phyloP scores from a whole-genome alignment of 2,888 invertebrate species.

The Leuctra nigra region DNA sequence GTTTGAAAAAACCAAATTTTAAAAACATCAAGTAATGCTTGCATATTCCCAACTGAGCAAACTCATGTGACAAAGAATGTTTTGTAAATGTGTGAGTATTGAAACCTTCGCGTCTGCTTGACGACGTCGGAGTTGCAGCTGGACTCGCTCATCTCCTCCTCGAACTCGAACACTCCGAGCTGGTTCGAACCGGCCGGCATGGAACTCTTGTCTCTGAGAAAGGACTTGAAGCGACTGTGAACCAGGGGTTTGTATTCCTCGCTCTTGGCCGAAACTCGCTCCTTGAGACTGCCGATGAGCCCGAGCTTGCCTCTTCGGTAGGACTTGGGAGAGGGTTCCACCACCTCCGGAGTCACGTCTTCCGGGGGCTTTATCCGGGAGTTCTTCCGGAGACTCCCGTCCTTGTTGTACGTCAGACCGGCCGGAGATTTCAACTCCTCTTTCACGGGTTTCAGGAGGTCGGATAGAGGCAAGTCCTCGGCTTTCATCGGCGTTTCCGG shows the following conservation, averaged over 20 bases:
- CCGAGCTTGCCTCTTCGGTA: neutral
- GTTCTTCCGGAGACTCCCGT: neutral
- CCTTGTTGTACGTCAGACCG: neutral
- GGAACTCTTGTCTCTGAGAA: neutral
- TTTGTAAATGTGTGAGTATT: too few species aligned
- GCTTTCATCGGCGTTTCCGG: too few species aligned
- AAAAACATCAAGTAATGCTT: too few species aligned
- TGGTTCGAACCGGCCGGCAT: neutral
- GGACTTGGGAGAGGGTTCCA: constrained; percentile 42
- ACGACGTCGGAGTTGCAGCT: too few species aligned
- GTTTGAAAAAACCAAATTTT: too few species aligned
- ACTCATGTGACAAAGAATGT: too few species aligned
- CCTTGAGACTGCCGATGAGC: neutral
- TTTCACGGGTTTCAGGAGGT: too few species aligned
- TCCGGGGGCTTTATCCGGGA: too few species aligned
- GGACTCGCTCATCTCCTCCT: neutral
- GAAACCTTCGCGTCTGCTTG: too few species aligned
- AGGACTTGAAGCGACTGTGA: neutral
- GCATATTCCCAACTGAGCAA: too few species aligned
- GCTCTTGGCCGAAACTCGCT: neutral
- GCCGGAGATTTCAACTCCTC: neutral
- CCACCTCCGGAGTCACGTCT: constrained; percentile 69
- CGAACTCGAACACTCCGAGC: neutral
- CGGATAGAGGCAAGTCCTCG: too few species aligned
- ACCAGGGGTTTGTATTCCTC: neutral